Base-by-base conservation (phyloP, 2,888 invertebrate species). In the Tetramorium bicarinatum region DNA sequence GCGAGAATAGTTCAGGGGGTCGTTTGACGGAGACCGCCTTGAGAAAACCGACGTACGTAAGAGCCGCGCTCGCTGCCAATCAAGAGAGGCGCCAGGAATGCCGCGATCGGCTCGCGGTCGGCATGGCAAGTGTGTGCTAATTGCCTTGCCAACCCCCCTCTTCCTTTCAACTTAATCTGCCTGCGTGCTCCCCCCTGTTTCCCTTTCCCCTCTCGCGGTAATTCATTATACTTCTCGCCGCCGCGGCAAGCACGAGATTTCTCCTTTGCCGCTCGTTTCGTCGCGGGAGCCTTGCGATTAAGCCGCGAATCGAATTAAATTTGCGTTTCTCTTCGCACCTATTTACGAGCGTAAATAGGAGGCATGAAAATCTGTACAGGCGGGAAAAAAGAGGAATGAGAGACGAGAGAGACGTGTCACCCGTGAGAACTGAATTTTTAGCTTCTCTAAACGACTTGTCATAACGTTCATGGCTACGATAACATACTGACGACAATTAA, bases 121-220 rank as follows among this genome's bases (percentile, higher is more conserved):
- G 92, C 92, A 92, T 93, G 84, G 88, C 90, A 93, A 93, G 89
- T 89, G 93, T 90, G 92, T 91, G 92, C 92, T 93, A 93, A 93
- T 93, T 93, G 92, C 91, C 86, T 76, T 29, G 25, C 79, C 49
- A 86, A 85, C 47, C n/a, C 41, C 56, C 8, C 41, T n/a, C 2
- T n/a, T n/a, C 54, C 2, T 41, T 29, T 0, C n/a, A 61, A 38
- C 41, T 77, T 67, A 34, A 44, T 75, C 38, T 61, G 34, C 62
- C 38, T 3, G 62, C 62, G 38, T 62, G 38, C 8, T 15, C 18
- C 2, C 13, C 59, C 8, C 54, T 62, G 7, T 62, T 47, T 47
- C 80, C 62, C 25, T 2, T 9, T 75, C 52, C 62, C 80, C 71
- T 13, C 62, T 29, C 49, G 15, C 62, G 56, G 59, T 75, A 59